Base-by-base conservation (phyloP, 2,113 vertebrate genomes). In the Thunnus maccoyii region DNA sequence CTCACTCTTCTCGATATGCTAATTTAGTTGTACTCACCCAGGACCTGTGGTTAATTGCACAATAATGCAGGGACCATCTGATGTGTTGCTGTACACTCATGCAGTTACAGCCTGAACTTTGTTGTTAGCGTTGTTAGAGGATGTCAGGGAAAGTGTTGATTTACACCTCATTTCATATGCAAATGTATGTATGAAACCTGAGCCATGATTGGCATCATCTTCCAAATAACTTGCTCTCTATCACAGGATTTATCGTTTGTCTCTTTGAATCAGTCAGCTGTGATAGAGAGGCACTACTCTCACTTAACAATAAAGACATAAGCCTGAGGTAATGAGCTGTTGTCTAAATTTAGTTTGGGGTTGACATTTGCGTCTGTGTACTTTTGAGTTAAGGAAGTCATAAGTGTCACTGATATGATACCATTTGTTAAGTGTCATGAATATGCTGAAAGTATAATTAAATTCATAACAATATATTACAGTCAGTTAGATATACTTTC, bases 91-190 rank as follows among this genome's bases (percentile, higher is more conserved):
- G 5, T 54, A 44, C 66, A 73, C 50, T 61, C 32, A n/a, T 77
- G 48, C 86, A 72, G 57, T 65, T 82, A 50, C 61, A 83, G 71
- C 79, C 69, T 82, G 63, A 83, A 75, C 75, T 76, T 68, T 36
- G 16, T 63, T 47, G 75, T 78, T 68, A 82, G 71, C 74, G 82
- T 47, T 71, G 80, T 82, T 69, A 67, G 80, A 58, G 18, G 61
- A 78, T 85, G 78, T 84, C 85, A 66, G 22, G 61, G 64, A 86
- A 81, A 77, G 50, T 83, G 81, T 76, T 88, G 76, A 90, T 92
- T 92, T 82, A 83, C 66, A 65, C 85, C 47, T 85, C 36, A 84
- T 86, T 89, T 63, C 15, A 44, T 20, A 89, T 90, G 80, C 76
- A 81, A 78, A 86, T 86, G 3, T 78, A 84, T 78, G 84, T 47